Base-by-base conservation (phyloP, 2,113 vertebrate species). In the Vanacampus margaritifer region DNA sequence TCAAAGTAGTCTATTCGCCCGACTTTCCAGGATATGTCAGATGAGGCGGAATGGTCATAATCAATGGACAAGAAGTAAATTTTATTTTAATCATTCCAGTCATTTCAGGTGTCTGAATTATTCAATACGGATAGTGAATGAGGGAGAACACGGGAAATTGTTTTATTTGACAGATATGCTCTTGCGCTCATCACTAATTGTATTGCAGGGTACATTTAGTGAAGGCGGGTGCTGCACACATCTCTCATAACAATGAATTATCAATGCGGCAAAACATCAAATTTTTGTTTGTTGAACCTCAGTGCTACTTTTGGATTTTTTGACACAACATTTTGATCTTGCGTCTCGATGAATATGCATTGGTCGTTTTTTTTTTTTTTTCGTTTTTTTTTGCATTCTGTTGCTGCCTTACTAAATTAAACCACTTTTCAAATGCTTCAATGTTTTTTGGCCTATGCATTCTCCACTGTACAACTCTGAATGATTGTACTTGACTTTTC, bases 81-180 rank as follows among this genome's bases (percentile, higher is more conserved):
- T 60, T 75, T 74, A 70, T 71, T 79, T 73, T 39, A 67, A 58
- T 80, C 26, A 65, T 72, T 79, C 63, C 58, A 70, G 61, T 84
- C 65, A 66, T 50, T 69, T 26, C 76, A 78, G 80, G 28, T 58
- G 16, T 73, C 59, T 73, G 65, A 84, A 80, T 81, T 63, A 72
- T 69, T 76, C 64, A 57, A 45, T 73, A 35, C 9, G 21, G 65
- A 77, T 65, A 35, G 50, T 32, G 41, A 74, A 54, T 72, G 17
- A 64, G 56, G 48, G 26, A 23, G 41, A 80, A 58, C 35, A 65
- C 51, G 41, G 35, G 10, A 19, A 9, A 67, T 68, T 71, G 67
- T 78, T 75, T 82, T 68, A 71, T 71, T 76, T 81, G 64, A 67
- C 71, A 54, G 66, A 64, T 50, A 65, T 72, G 64, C 43, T 72